Evolutionary conservation across 2,113 vertebrate species (phyloP), one percentile per base, ranked within the genome.

Genomic region (Furnarius figulus): DNA sequence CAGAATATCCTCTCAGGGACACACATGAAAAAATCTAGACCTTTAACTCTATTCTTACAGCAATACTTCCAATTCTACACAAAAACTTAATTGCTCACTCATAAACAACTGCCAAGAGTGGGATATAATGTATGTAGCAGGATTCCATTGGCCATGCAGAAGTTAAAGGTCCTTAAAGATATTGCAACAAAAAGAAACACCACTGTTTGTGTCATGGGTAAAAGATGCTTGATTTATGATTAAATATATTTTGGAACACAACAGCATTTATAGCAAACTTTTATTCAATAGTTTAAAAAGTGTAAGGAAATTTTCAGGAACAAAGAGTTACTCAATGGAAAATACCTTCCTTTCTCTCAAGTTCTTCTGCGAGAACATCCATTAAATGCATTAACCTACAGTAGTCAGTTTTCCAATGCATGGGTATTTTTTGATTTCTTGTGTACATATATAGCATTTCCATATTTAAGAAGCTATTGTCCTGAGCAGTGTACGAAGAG

Each of bases 251-350:
- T 92, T 96, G 89, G 73, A 95, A 91, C 28, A 3, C 94, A 93
- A 91, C 39, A 97, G 76, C 52, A 96, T 94, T 97, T 96, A 94
- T 93, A 95, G 90, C 81, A 97, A 97, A 94, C 47, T 90, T 97
- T 97, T 97, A 97, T 97, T 97, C 63, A 93, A 85, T 49, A 90
- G 87, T 79, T 97, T 97, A 93, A 96, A 96, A 97, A 97, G 61
- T 88, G 42, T 94, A 93, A 14, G 93, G 89, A 92, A 93, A 74
- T 87, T 78, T 89, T 90, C 50, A 95, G 35, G 90, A 96, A 94
- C 92, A 97, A 82, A 87, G 46, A 85, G 47, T 93, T 86, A 95
- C 71, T 80, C 44, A 72, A n/a, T 30, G 58, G 88, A 90, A 94
- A 96, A 94, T 15, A 85, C 47, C 90, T 89, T 86, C 17, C 77